Base-by-base conservation (phyloP, 2,888 invertebrate genomes). In the Stenoptilia bipunctidactyla region DNA sequence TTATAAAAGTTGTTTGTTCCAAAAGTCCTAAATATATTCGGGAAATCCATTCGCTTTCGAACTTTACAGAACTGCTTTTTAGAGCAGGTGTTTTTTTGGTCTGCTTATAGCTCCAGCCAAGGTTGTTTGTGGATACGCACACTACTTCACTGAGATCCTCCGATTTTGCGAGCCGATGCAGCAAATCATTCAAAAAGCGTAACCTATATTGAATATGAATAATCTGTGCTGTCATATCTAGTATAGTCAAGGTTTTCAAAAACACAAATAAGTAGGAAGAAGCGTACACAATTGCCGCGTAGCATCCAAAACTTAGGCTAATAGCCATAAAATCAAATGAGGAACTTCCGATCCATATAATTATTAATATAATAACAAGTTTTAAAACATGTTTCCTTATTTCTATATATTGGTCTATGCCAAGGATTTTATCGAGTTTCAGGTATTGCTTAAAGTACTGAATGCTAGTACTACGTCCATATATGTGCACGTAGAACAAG, bases 1-100 rank as follows among this genome's bases (percentile, higher is more conserved):
- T 77, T 15, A 77, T 61, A 43, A 66, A 76, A 4, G 47, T 52
- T 3, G 66, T 62, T 57, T 76, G 77, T 41, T 77, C 74, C 3
- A 56, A 60, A 27, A 79, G 42, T 43, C 71, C 45, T 37, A 79
- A 50, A 43, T 79, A 79, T 47, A 72, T 72, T 45, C 58, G 63
- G 15, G 55, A 58, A 2, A 77, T 46, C 41, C 48, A 55, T 43
- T 63, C 60, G 3, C 4, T 20, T 20, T 20, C 20, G 8, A 3
- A 20, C 46, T 61, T 52, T 20, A n/a, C n/a, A n/a, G n/a, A n/a
- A n/a, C 8, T 20, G 20, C 20, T 20, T 8, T 20, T 3, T 20
- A 20, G n/a, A n/a, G n/a, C n/a, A n/a, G n/a, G n/a, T n/a, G n/a
- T n/a, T n/a, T n/a, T n/a, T n/a, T n/a, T n/a, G n/a, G n/a, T n/a